These are phyloP conservation scores for Hecatera dysodea DNA, from an alignment of 2,888 invertebrate genomes.

Conservation along the genomic window DNA sequence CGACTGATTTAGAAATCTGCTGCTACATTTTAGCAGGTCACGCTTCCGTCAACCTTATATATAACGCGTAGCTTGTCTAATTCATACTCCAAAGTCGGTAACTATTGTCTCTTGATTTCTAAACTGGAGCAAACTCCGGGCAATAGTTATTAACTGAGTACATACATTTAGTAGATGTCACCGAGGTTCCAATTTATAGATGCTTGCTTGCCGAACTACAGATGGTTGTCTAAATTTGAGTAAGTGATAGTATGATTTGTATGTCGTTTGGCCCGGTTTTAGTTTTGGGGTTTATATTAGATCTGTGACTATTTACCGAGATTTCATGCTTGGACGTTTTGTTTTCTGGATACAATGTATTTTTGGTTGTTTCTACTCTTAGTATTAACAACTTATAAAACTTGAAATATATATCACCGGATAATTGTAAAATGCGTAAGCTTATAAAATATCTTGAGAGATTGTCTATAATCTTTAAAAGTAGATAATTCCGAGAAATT, in stretches of 20 bases:
- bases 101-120: constrained; percentile 61
- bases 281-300: background rate
- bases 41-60: constrained; percentile 34
- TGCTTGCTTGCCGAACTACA: constrained; percentile 48
- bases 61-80: constrained; percentile 32
- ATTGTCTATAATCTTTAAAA: too few relatives aligned
- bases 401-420: too few relatives aligned
- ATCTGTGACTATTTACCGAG: background rate
- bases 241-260: constrained; percentile 53
- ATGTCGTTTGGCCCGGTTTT: constrained; percentile 5
- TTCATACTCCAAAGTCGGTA: constrained; percentile 39
- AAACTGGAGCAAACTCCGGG: constrained; percentile 64
- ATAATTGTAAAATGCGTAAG: too few relatives aligned
- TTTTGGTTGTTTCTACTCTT: too few relatives aligned
- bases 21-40: constrained; percentile 14
- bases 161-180: constrained; percentile 51
- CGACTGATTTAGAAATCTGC: background rate
- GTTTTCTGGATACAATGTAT: too few relatives aligned
- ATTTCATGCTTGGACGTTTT: background rate
- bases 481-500: too few relatives aligned
- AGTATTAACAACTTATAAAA: too few relatives aligned
- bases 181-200: constrained; percentile 55
- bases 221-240: constrained; percentile 44
- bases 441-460: too few relatives aligned
- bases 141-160: constrained; percentile 52